Evolutionary conservation across 2,888 invertebrate genomes (phyloP).

Genomic region (Conchocele bisecta): DNA sequence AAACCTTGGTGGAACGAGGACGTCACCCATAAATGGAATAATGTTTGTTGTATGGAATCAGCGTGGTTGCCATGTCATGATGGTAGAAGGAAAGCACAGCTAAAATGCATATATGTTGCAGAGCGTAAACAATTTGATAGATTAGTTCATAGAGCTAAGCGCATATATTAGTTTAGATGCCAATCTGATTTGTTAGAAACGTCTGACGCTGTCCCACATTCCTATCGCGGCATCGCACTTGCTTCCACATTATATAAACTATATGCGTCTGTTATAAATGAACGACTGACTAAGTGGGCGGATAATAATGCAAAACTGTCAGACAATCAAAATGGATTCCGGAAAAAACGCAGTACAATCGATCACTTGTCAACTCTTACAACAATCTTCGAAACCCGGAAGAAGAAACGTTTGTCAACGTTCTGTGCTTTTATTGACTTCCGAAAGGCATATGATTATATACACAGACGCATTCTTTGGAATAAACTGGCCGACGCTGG

Average conservation of each 20-base stretch:
- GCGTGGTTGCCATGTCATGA: too few relatives aligned
- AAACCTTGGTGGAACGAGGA: too few relatives aligned
- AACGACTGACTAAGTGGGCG: constrained; percentile 10
- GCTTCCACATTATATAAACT: constrained; percentile 15
- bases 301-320: constrained; percentile 6
- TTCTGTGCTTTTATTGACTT: constrained; percentile 16
- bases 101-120: too few relatives aligned
- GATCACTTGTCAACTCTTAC: constrained; percentile 16
- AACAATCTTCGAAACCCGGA: constrained; percentile 7
- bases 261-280: constrained; percentile 13
- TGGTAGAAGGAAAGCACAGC: too few relatives aligned
- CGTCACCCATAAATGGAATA: too few relatives aligned
- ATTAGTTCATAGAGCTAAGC: too few relatives aligned
- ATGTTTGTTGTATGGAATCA: too few relatives aligned
- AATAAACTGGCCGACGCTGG: not conserved
- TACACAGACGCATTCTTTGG: constrained; percentile 4
- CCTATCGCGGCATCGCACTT: constrained; percentile 19
- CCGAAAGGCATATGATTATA: constrained; percentile 9
- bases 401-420: constrained; percentile 7
- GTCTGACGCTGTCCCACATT: too few relatives aligned
- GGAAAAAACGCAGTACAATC: constrained; percentile 9
- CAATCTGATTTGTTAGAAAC: too few relatives aligned
- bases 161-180: too few relatives aligned
- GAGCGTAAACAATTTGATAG: too few relatives aligned
- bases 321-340: constrained; percentile 18